A percentile compares a stretch with the other conserved stretches of the same genome.
These are phyloP conservation scores for Rhabditoides inermis DNA, from an alignment of 2,888 invertebrate species.

Conservation along the genomic window DNA sequence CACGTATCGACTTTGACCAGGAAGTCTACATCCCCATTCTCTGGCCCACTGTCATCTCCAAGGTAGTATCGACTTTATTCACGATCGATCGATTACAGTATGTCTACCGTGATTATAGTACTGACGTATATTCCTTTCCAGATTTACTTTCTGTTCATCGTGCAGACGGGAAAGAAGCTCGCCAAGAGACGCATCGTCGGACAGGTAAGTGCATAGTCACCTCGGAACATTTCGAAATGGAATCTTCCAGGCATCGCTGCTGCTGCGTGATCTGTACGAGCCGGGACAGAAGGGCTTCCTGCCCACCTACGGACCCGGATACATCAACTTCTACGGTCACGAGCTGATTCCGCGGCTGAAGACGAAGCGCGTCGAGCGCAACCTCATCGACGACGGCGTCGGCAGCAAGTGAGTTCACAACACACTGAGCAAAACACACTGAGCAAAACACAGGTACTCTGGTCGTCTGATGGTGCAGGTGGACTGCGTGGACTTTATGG, in stretches of 20 bases:
- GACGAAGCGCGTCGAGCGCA: conserved; percentile 10
- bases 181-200: conserved; percentile 14
- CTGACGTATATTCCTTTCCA: conserved; percentile 7
- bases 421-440: neutral
- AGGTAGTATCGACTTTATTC: conserved; percentile 7
- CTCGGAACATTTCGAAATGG: neutral
- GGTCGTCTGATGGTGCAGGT: conserved; percentile 31
- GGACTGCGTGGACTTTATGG: conserved; percentile 26
- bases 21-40: conserved; percentile 37
- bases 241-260: conserved; percentile 12
- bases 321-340: conserved; percentile 37
- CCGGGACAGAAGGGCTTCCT: conserved; percentile 38
- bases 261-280: conserved; percentile 29
- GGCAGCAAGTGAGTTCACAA: conserved; percentile 13
- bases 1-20: conserved; percentile 27
- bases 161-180: conserved; percentile 17
- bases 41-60: conserved; percentile 40
- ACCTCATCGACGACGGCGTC: conserved; percentile 14
- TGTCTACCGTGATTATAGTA: neutral
- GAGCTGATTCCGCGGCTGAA: conserved; percentile 20
- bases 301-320: conserved; percentile 40
- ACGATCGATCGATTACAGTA: neutral
- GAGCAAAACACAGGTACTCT: conserved; percentile 18
- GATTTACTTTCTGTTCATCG: conserved; percentile 31
- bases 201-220: neutral